Evolutionary conservation across 2,797 vertebrate genomes (phyloP), one percentile per base, ranked within the genome.

Genomic region (Mallotus villosus): DNA sequence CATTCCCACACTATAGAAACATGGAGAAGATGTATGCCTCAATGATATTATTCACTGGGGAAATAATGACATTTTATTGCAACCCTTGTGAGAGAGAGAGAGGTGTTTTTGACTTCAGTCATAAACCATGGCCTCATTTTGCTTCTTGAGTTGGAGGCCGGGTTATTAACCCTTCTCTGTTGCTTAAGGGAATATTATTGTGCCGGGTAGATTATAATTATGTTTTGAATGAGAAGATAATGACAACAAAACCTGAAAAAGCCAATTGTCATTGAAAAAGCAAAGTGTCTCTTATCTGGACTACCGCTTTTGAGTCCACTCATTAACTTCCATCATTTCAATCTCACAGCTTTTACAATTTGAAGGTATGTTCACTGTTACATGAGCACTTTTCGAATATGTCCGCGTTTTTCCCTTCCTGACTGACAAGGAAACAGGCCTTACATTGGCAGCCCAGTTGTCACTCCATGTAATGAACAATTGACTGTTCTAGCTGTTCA

Each of bases 31-130:
- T 66, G n/a, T 66, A 46, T 24, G 64, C 49, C 64, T 49, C 51
- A 17, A 41, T 29, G 41, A 66, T 66, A 25, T 25, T 17, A 66
- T 66, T 21, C 46, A 66, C 64, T 66, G 22, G 64, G 64, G 64
- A 66, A 66, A 66, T 51, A 66, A 66, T 51, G 64, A 51, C 46
- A 51, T 66, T 66, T 51, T 51, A 66, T 66, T 66, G 41, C 46
- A 66, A 51, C 46, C 37, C 22, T 9, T 6, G 64, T 24, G 14
- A 66, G 25, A 55, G 51, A 17, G 17, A 51, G 51, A 11, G 19
- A n/a, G 51, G 16, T 55, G n/a, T 53, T 25, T 53, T 46, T 25
- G 41, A 51, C 21, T 49, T 25, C 5, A 22, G 63, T 49, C 21
- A 66, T 49, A 66, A 66, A 66, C 63, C 14, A 49, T 41, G 16